These are phyloP conservation scores for Rhea pennata DNA, from an alignment of 2,113 vertebrate genomes.

Conservation along the genomic window DNA sequence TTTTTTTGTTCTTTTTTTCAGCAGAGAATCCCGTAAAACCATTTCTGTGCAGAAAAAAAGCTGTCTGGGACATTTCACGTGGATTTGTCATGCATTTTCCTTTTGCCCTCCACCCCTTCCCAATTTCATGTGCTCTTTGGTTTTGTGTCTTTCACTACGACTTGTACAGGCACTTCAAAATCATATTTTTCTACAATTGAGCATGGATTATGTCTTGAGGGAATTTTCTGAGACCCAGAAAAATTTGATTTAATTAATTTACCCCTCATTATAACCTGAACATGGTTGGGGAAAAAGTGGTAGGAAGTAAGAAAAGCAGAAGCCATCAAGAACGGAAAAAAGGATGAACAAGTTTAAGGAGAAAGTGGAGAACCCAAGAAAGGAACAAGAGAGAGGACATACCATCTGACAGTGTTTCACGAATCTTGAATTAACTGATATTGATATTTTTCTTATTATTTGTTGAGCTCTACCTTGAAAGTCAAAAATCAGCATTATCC, in stretches of 20 bases:
- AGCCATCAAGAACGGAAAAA: not conserved
- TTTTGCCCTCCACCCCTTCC: not conserved
- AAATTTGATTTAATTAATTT: not conserved
- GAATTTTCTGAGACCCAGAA: not conserved
- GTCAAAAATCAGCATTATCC: not conserved
- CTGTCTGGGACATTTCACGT: slow-evolving; percentile 69
- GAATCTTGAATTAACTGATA: not conserved
- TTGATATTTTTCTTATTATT: not conserved
- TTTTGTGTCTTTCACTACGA: not conserved
- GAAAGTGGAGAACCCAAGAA: not conserved
- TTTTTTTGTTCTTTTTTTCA: slow-evolving; percentile 71
- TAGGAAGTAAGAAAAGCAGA: not conserved
- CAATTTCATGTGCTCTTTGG: not conserved
- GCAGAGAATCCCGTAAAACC: slow-evolving; percentile 57
- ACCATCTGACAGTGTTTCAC: no score
- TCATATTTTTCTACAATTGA: not conserved
- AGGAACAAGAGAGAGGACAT: not conserved
- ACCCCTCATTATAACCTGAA: not conserved
- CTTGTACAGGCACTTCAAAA: not conserved
- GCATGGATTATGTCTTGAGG: not conserved
- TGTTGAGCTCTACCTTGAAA: not conserved
- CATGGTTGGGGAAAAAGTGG: not conserved
- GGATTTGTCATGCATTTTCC: slow-evolving; percentile 71
- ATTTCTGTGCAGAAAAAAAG: slow-evolving; percentile 76
- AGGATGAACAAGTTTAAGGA: not conserved